Evolutionary conservation across 2,113 vertebrate genomes (phyloP), one percentile per base, ranked within the genome.

Genomic region (Callionymus lyra): DNA sequence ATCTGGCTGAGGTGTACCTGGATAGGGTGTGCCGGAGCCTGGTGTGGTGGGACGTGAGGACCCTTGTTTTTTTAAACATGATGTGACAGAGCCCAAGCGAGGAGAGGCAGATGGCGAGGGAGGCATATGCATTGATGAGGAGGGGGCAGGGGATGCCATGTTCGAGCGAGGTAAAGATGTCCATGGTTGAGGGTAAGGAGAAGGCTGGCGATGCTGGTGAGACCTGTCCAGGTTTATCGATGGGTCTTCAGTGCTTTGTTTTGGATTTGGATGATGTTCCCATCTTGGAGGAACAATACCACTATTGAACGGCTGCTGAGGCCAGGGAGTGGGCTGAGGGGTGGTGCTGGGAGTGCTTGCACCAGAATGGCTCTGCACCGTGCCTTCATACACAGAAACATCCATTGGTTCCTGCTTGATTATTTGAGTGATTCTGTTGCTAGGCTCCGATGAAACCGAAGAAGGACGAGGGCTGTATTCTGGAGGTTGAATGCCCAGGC

Each of bases 341-440:
- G 60, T 73, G 50, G 51, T 58, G 41, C 69, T 62, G 1, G 73
- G 76, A 27, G 74, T 70, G 51, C 47, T 61, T 11, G 66, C 57
- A 38, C 72, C 56, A 64, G 53, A 13, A 55, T 70, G 1, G 58
- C 47, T 49, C 6, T 57, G 56, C 13, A 56, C 56, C n/a, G 51
- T 40, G 18, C 86, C 68, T 50, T 93, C 64, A 49, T 85, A 63
- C 0, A 84, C 63, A 1, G 84, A 78, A 5, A 88, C 59, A 45
- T 94, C 92, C 1, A 82, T 68, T 0, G 94, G 93, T 53, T 98
- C 94, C 80, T 94, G 90, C 62, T 98, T 98, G 76, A 97, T 92
- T 61, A 88, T 56, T 2, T 83, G 83, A 31, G 77, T 83, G 50
- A 59, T 72, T 52, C 74, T 63, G 46, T 70, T 74, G 50, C 73